Percentiles rank a stretch among this genome's conserved stretches.
Conservation (phyloP, 2,888 invertebrate species). For the Bombylius major region DNA sequence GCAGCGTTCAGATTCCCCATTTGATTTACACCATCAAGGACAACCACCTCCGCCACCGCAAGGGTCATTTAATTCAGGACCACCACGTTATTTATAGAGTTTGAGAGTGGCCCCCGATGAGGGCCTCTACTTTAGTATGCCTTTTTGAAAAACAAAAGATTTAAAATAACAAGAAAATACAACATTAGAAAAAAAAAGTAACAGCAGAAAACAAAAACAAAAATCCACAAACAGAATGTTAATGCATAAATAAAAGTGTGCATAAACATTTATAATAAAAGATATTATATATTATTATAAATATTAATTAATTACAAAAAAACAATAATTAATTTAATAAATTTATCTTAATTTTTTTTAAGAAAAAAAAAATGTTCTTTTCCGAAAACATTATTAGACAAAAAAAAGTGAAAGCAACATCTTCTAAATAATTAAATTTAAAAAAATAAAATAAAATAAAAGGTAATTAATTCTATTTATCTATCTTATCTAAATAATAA, state of each 20-base stretch:
- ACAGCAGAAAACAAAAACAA: conserved; percentile 8
- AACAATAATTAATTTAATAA: too few relatives aligned
- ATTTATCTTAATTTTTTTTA: too few relatives aligned
- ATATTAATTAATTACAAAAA: too few relatives aligned
- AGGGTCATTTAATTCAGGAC: conserved; percentile 34
- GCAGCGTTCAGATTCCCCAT: conserved; percentile 35
- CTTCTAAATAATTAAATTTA: too few relatives aligned
- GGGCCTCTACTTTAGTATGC: conserved; percentile 36
- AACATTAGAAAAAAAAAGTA: conserved; percentile 13
- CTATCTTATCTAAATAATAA: too few relatives aligned
- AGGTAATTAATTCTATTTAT: too few relatives aligned
- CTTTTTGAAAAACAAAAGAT: conserved; percentile 28
- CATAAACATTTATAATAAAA: too few relatives aligned
- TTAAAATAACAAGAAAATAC: conserved; percentile 16
- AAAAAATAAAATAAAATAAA: too few relatives aligned
- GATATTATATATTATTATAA: too few relatives aligned
- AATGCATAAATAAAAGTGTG: not conserved
- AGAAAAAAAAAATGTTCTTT: too few relatives aligned
- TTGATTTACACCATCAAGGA: conserved; percentile 31
- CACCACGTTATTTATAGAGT: conserved; percentile 38
- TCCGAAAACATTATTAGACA: too few relatives aligned
- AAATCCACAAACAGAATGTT: not conserved
- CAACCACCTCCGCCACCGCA: conserved; percentile 28
- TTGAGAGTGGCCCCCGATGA: conserved; percentile 35
- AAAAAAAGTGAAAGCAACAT: too few relatives aligned